Evolutionary conservation across 2,888 invertebrate genomes (phyloP), one percentile per base, ranked within the genome.

Genomic region (Subacronicta megacephala): DNA sequence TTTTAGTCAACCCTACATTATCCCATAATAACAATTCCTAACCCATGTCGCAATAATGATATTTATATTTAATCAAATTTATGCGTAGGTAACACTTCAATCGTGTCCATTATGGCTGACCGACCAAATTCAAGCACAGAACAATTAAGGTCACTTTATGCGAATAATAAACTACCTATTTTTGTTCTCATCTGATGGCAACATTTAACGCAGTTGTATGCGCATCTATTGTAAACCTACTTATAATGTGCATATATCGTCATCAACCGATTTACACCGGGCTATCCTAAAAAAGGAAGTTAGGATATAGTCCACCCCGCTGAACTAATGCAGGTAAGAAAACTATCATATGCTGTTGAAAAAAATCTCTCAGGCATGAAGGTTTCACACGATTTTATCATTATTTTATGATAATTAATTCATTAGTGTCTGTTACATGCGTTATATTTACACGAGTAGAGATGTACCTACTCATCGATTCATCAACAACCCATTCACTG

Each of bases 91-190:
- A 69, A 63, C 70, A 51, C 40, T 55, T 16, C 53, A 51, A 10
- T 43, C 29, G 40, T 55, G 61, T 58, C 61, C 44, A 56, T 80
- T 77, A 78, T 72, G 77, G 82, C 77, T 79, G 75, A 81, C 79
- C 80, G 80, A 77, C 74, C 71, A 76, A 72, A 81, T 82, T 84
- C 81, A 83, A 83, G 82, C 81, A 78, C 81, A 72, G 68, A 77
- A 72, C 84, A 92, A 92, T 92, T 92, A 90, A 88, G 91, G 91
- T 83, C 90, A 89, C 83, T 89, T 85, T 79, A 72, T 75, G 77
- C 71, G 77, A 81, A 82, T 78, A 71, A 69, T 49, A 54, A 71
- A 75, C 80, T n/a, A n/a, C n/a, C n/a, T 80, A 80, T 81, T 81
- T 66, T 80, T 69, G 37, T 64, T 62, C 54, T 20, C 63, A 59